Conservation (phyloP, 2,797 vertebrate species). For the Brachyalestes nurse region DNA sequence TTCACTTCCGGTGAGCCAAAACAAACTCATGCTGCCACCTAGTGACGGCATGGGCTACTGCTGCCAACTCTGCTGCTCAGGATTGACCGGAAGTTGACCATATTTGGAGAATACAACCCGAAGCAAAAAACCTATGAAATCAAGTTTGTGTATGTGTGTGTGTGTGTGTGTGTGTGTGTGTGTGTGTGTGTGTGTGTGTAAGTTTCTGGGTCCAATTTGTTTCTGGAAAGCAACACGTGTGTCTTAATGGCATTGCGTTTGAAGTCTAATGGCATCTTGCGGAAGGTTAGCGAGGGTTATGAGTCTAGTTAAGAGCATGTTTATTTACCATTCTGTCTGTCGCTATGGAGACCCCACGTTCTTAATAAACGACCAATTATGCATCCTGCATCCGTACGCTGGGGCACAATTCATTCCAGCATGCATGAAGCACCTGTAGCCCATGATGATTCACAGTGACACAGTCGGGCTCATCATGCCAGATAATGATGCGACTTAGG, state of each 20-base stretch:
- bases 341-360: not conserved
- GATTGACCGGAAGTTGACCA: not conserved
- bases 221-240: conserved; percentile 3
- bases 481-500: not conserved
- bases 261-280: conserved; percentile 19
- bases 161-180: not conserved
- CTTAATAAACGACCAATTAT: conserved; percentile 4
- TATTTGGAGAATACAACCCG: not conserved
- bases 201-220: not conserved
- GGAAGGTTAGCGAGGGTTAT: no score
- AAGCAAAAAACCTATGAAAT: not conserved
- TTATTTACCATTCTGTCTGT: not conserved
- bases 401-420: not conserved
- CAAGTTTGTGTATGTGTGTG: not conserved
- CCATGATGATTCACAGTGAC: not conserved
- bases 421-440: conserved; percentile 5
- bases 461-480: not conserved
- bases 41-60: conserved; percentile 3
- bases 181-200: not conserved
- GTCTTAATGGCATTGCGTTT: conserved; percentile 19
- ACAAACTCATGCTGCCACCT: conserved; percentile 28
- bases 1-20: conserved; percentile 35
- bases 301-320: not conserved
- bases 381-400: not conserved
- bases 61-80: not conserved